phyloP scores from a whole-genome alignment of 2,113 vertebrate species.

The Thunnus maccoyii region DNA sequence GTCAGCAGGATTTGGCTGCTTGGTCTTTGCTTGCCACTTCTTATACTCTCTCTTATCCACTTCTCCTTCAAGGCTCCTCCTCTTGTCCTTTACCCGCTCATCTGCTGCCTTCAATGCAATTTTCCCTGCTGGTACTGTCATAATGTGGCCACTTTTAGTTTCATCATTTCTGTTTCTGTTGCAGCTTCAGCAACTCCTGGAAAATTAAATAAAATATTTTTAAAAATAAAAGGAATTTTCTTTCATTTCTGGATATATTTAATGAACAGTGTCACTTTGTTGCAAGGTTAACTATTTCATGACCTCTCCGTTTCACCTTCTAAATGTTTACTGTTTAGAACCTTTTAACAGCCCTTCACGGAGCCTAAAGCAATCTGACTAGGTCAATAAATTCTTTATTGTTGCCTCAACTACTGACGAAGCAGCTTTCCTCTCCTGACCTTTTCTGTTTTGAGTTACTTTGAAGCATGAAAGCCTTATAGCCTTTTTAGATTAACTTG shows the following conservation, averaged over 20 bases:
- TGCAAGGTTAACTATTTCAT: not conserved
- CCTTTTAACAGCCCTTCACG: constrained; percentile 6
- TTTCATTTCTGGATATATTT: no score
- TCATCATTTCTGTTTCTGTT: constrained; percentile 14
- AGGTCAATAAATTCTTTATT: not conserved
- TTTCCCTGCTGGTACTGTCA: constrained; percentile 19
- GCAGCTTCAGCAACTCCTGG: not conserved
- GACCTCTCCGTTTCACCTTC: no score
- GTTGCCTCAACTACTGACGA: constrained; percentile 13
- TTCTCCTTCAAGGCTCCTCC: constrained; percentile 40
- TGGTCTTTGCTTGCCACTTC: constrained; percentile 48
- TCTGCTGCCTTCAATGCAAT: constrained; percentile 25
- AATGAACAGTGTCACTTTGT: no score
- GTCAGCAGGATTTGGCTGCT: constrained; percentile 71
- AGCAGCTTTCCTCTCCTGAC: not conserved
- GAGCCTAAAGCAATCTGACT: constrained; percentile 5
- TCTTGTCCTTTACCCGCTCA: constrained; percentile 35
- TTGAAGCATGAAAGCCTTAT: constrained; percentile 5
- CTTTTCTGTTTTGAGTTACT: constrained; percentile 19
- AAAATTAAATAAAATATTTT: not conserved
- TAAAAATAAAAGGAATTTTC: not conserved
- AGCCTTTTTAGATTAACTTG: constrained; percentile 4
- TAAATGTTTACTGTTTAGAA: not conserved
- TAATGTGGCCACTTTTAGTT: constrained; percentile 8
- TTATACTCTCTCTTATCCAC: constrained; percentile 29